Base-by-base conservation (phyloP, 2,797 vertebrate species). In the Cygnus olor region DNA sequence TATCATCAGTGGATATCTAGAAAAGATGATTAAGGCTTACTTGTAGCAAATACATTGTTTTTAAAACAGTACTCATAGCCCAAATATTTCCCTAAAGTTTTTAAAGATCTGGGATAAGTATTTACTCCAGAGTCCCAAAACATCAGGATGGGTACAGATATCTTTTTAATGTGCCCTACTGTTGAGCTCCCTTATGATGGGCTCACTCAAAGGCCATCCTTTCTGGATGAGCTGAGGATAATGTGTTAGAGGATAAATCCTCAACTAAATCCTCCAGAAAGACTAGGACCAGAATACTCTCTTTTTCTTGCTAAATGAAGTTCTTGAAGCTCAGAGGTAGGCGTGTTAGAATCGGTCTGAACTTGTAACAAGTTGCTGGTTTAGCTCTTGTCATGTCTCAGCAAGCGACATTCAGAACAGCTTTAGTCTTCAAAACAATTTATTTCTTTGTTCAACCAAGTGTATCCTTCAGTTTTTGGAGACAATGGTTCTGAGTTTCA, bases 61-160 rank as follows among this genome's bases (percentile, higher is more conserved):
- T 79, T 61, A 22, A 74, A 89, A 91, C 6, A 51, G 32, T 79
- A 40, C 4, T 16, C 9, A 19, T 10, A 79, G 47, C 28, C 45
- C 47, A 93, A 94, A 56, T 71, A 85, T 95, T 89, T 95, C 28
- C 34, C 36, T 66, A 66, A 57, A 63, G 25, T 17, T 56, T 87
- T 72, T 51, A 56, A 30, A 36, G 60, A 68, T 6, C 17, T 58
- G 14, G 28, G 3, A 6, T 12, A 80, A 71, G 24, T 28, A 49
- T 18, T 51, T 85, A 5, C 56, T 78, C n/a, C 76, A 21, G 9
- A 60, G 14, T 36, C 21, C 21, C 82, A 42, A 69, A 89, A 56
- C 14, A 60, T 1, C 11, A 36, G 34, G 2, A 20, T 84, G 42
- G 38, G 6, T 57, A 57, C 24, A 71, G 21, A 42, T 32, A 8